Evolutionary conservation across 2,888 invertebrate species (phyloP).

Genomic region (Hydrotaea diabolus): DNA sequence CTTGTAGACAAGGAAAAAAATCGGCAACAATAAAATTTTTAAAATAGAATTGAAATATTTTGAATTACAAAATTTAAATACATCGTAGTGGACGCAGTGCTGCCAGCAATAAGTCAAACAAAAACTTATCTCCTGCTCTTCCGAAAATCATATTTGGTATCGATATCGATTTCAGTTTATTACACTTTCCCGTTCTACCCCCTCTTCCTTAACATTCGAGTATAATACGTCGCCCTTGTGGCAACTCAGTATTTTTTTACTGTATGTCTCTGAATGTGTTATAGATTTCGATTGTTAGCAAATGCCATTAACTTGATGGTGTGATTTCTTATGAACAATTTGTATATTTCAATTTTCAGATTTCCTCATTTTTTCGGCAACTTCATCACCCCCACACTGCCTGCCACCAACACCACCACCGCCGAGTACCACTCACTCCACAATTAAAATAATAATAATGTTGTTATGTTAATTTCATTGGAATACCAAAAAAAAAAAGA

Average conservation of each 20-base stretch:
- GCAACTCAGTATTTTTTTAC: neutral
- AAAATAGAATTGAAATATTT: no score
- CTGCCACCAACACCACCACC: no score
- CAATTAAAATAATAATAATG: neutral
- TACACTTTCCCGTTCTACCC: neutral
- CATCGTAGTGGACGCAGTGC: no score
- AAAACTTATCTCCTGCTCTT: no score
- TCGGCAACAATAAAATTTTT: no score
- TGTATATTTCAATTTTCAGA: conserved; percentile 22
- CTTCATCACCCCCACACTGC: neutral
- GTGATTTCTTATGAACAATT: conserved; percentile 50
- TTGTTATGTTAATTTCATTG: conserved; percentile 49
- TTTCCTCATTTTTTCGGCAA: conserved; percentile 26
- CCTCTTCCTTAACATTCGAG: neutral
- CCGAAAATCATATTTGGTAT: no score
- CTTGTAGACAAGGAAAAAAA: no score
- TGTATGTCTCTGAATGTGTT: conserved; percentile 17
- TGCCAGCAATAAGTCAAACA: no score
- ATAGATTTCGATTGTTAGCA: conserved; percentile 41
- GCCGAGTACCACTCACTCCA: conserved; percentile 1
- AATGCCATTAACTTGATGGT: conserved; percentile 58
- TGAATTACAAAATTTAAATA: no score
- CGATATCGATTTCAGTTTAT: neutral
- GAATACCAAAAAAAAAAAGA: conserved; percentile 18
- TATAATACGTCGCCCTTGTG: neutral